Conservation (phyloP, 1,140 invertebrate genomes). For the Idris sp. region DNA sequence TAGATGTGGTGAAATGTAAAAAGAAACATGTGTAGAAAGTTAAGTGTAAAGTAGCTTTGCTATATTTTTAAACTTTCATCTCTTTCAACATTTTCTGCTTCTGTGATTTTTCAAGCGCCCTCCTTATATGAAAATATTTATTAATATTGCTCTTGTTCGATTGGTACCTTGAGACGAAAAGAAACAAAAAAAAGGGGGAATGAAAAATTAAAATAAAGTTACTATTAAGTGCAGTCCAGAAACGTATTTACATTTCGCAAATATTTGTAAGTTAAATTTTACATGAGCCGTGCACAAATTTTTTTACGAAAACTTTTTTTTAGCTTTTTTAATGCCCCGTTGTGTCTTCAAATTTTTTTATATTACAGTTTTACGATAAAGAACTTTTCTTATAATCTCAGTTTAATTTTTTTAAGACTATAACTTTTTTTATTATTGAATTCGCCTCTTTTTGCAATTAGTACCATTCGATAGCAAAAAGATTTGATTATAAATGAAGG, state of each 20-base stretch:
- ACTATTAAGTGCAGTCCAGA: too few species aligned
- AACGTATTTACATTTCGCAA: too few species aligned
- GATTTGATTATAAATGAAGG: slow-evolving; percentile 23
- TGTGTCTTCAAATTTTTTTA: too few species aligned
- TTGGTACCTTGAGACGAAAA: too few species aligned
- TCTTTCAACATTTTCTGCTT: slow-evolving; percentile 4
- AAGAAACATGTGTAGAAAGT: neutral
- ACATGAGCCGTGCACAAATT: too few species aligned
- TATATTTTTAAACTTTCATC: slow-evolving; percentile 23
- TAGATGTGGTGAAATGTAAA: neutral
- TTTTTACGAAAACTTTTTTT: too few species aligned
- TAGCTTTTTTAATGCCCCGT: too few species aligned
- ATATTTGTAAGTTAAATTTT: too few species aligned
- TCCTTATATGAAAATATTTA: neutral
- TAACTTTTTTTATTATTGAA: too few species aligned
- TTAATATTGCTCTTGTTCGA: slow-evolving; percentile 13
- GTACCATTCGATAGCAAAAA: slow-evolving; percentile 22
- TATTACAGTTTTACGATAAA: too few species aligned
- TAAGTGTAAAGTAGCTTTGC: slow-evolving; percentile 12
- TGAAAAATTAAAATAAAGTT: too few species aligned
- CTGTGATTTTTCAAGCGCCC: slow-evolving; percentile 9
- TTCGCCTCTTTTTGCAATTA: slow-evolving; percentile 26
- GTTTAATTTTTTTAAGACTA: neutral
- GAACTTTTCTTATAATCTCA: neutral
- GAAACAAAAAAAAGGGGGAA: too few species aligned